These are phyloP conservation scores for Oncopodura yosiiana DNA, from an alignment of 1,140 invertebrate genomes.

Conservation along the genomic window DNA sequence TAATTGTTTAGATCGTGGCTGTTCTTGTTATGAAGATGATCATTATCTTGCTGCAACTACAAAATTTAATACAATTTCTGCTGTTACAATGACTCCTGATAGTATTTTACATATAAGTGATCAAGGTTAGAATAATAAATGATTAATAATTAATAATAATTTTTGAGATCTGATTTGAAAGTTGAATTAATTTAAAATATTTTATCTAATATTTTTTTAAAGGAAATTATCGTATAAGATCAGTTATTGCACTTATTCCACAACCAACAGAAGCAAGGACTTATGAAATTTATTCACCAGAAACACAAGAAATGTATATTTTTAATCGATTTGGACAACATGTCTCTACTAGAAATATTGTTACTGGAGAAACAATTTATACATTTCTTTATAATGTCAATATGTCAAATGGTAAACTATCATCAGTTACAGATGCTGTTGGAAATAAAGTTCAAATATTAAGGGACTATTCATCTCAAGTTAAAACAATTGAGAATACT, in stretches of 20 bases:
- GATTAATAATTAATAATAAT: conserved; percentile 55
- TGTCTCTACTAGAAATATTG: conserved; percentile 78
- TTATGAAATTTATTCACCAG: conserved; percentile 90
- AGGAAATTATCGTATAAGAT: conserved; percentile 54
- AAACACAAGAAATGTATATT: conserved; percentile 89
- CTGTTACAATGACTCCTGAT: conserved; percentile 85
- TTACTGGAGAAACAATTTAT: conserved; percentile 83
- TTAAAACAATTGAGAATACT: conserved; percentile 88
- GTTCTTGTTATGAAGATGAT: conserved; percentile 82
- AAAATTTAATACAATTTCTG: conserved; percentile 88
- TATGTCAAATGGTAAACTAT: conserved; percentile 88
- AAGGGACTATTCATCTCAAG: conserved; percentile 74
- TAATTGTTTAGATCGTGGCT: conserved; percentile 79
- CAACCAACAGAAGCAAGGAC: conserved; percentile 51
- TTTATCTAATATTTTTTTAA: not conserved
- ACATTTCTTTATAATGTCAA: conserved; percentile 92
- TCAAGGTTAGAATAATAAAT: too few relatives aligned
- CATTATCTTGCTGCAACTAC: conserved; percentile 82
- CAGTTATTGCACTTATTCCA: conserved; percentile 83
- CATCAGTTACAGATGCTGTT: conserved; percentile 82
- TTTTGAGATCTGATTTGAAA: conserved; percentile 32
- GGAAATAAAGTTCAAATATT: conserved; percentile 83
- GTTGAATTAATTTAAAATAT: too few relatives aligned
- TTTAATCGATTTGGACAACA: conserved; percentile 95
- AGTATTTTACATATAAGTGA: conserved; percentile 89